Base-by-base conservation (phyloP, 2,113 vertebrate genomes). In the Coryphaenoides rupestris region DNA sequence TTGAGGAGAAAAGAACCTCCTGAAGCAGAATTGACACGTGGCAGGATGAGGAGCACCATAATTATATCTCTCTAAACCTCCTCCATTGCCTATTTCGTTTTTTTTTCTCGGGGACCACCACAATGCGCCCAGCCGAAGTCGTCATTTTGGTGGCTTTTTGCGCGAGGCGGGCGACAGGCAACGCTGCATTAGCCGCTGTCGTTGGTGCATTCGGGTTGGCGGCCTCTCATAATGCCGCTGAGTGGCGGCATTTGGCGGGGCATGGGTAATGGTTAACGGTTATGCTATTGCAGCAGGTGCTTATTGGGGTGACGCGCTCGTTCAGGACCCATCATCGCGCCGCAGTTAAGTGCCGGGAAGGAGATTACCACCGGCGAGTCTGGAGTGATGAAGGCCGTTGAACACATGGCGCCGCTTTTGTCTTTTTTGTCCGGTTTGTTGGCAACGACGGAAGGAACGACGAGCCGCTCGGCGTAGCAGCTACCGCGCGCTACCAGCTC, bases 211-310 rank as follows among this genome's bases (percentile, higher is more conserved):
- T 10, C 73, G 63, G 72, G n/a, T n/a, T n/a, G n/a, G 73, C 66
- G 65, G 46, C 63, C 67, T 78, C 76, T 70, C 47, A 68, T 73
- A 78, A 78, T 74, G 74, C 74, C 69, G 77, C 66, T 57, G 75
- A 72, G 74, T 71, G 74, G 84, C 64, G 21, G 45, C 79, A 82
- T 88, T 84, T 66, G 63, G 46, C 61, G 68, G 74, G 76, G 63
- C 65, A 66, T 71, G 74, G 28, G 69, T 87, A 84, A 87, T 79
- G 81, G 79, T n/a, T 82, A 82, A 89, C 86, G 78, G 84, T 67
- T 64, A n/a, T 50, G 75, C 72, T 76, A 84, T 87, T 86, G 81
- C 74, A 83, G 84, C 71, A 85, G 84, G 86, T 86, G 81, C 80
- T 88, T 78, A 76, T 68, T 53, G 73, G 65, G 75, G 76, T 87